A percentile compares a stretch with the other conserved stretches of the same genome.
phyloP scores from a whole-genome alignment of 2,113 vertebrate species.

The Regulus satrapa region DNA sequence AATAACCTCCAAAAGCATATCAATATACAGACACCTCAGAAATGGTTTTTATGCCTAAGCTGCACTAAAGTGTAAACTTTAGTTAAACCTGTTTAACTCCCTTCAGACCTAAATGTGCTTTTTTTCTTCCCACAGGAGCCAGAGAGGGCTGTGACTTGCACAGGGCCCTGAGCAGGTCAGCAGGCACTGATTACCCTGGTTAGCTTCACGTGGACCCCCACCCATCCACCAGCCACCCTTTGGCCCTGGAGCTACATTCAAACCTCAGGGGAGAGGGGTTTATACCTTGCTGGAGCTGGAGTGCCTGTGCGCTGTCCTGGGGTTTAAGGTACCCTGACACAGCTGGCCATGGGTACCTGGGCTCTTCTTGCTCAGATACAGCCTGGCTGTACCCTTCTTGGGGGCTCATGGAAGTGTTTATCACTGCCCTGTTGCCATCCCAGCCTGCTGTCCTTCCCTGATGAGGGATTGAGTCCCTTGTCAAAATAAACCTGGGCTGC shows the following conservation, averaged over 20 bases:
- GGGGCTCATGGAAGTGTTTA: fast-evolving
- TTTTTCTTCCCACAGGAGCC: not conserved
- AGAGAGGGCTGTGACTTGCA: not conserved
- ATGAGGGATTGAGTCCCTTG: fast-evolving
- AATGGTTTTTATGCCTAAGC: not conserved
- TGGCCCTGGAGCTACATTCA: not conserved
- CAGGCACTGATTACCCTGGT: not conserved
- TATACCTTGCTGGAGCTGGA: fast-evolving
- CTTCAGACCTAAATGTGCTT: not conserved
- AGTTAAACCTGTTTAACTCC: not conserved
- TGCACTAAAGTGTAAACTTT: not conserved
- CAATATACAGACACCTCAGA: not conserved
- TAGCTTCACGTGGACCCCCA: not conserved
- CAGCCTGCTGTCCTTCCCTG: not conserved
- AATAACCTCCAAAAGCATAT: not conserved
- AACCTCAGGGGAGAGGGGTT: fast-evolving
- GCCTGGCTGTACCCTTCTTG: fast-evolving
- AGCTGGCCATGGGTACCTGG: fast-evolving
- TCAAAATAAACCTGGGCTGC: no score
- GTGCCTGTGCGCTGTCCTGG: fast-evolving
- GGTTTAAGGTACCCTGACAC: fast-evolving
- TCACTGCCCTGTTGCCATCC: not conserved
- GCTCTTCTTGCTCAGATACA: not conserved
- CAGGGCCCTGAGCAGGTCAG: not conserved
- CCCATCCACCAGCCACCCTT: no score